phyloP scores from a whole-genome alignment of 2,113 vertebrate genomes.

The Myotis brandtii region DNA sequence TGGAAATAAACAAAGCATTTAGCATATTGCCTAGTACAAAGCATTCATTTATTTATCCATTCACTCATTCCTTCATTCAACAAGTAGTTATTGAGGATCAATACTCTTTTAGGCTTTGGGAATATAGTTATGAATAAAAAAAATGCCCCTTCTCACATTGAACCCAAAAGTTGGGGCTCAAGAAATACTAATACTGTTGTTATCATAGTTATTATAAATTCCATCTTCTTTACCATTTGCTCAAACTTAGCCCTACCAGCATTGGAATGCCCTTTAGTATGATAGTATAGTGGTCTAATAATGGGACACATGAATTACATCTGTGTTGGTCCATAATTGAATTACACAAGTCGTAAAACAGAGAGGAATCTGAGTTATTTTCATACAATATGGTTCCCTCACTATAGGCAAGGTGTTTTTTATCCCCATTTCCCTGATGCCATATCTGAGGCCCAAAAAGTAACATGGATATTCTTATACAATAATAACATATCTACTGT shows the following conservation, averaged over 20 bases:
- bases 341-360: background rate
- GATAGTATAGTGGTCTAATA: constrained; percentile 15
- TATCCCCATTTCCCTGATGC: background rate
- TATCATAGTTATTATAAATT: constrained; percentile 20
- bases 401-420: background rate
- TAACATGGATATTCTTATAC: background rate
- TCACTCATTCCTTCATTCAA: constrained; percentile 38
- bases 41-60: background rate
- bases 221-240: background rate
- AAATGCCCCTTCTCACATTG: background rate
- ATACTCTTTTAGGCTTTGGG: background rate
- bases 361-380: background rate
- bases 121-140: constrained; percentile 11
- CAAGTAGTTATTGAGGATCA: background rate
- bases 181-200: background rate
- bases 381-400: background rate
- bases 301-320: background rate
- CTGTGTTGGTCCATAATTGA: background rate
- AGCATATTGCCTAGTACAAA: background rate
- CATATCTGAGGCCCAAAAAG: constrained; percentile 26
- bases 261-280: background rate
- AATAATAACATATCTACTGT: background rate
- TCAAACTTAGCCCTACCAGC: background rate
- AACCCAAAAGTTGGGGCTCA: background rate
- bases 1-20: background rate